These are phyloP conservation scores for Rousettus leschenaultii DNA, from an alignment of 2,113 vertebrate genomes.

Conservation along the genomic window DNA sequence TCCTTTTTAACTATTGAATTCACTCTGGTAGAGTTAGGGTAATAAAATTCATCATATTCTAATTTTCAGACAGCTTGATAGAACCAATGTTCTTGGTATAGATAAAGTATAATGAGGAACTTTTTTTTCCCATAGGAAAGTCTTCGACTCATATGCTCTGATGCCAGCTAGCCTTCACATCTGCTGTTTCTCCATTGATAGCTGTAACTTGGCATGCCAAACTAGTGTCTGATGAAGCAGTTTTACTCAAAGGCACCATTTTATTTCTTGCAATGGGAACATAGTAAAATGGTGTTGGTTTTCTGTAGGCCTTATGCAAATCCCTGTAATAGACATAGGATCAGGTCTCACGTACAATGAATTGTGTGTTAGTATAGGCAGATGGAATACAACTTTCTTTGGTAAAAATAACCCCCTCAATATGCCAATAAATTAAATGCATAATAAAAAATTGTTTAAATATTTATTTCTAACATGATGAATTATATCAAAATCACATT, in stretches of 20 bases:
- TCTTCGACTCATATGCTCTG: conserved; percentile 76
- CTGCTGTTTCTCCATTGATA: conserved; percentile 81
- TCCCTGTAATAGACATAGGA: conserved; percentile 75
- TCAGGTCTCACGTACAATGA: conserved; percentile 66
- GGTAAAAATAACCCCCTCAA: conserved; percentile 31
- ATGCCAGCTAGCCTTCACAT: conserved; percentile 83
- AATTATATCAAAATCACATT: conserved; percentile 44
- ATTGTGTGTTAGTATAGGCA: conserved; percentile 44
- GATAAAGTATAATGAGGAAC: conserved; percentile 78
- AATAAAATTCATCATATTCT: conserved; percentile 76
- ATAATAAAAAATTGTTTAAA: conserved; percentile 53
- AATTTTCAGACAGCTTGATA: conserved; percentile 81
- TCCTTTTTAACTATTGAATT: conserved; percentile 79
- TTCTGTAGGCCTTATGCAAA: conserved; percentile 76
- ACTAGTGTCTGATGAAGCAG: conserved; percentile 74
- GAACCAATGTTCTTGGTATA: conserved; percentile 74
- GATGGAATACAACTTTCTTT: conserved; percentile 16
- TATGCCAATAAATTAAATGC: conserved; percentile 72
- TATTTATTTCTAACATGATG: conserved; percentile 66
- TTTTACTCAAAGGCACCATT: conserved; percentile 79
- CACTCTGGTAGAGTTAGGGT: conserved; percentile 66
- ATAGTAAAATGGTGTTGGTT: conserved; percentile 76
- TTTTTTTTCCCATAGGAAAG: conserved; percentile 81
- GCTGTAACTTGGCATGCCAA: conserved; percentile 78
- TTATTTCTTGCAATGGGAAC: conserved; percentile 76